Percentiles rank a stretch among this genome's conserved stretches.
Evolutionary conservation across 2,797 vertebrate genomes (phyloP).

Genomic region (Sebastes minor): DNA sequence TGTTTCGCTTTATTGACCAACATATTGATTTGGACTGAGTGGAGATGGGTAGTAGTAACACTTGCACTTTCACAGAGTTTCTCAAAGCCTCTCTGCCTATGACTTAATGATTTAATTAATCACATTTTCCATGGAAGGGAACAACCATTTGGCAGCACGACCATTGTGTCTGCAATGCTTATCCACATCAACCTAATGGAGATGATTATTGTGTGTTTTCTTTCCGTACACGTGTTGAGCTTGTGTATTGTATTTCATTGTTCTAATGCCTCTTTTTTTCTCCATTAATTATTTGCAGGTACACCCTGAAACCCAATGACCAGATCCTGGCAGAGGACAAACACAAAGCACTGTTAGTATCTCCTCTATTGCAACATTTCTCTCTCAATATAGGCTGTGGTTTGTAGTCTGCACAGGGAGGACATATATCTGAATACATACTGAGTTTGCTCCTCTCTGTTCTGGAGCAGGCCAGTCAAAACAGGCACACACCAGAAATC

Average conservation of each 20-base stretch:
- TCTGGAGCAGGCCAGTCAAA: constrained; percentile 57
- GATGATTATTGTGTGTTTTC: no score
- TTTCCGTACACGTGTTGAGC: no score
- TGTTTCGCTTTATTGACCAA: neutral
- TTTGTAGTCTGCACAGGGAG: constrained; percentile 1
- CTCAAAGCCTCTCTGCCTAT: neutral
- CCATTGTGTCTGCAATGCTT: neutral
- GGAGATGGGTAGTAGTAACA: neutral
- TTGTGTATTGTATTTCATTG: no score
- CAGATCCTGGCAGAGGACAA: constrained; percentile 98
- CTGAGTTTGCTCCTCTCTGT: constrained; percentile 25
- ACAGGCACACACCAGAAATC: constrained; percentile 59
- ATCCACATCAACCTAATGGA: accelerated
- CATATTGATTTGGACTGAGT: neutral
- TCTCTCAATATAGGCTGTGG: neutral
- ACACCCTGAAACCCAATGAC: constrained; percentile 91
- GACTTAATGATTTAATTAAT: neutral
- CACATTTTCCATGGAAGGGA: neutral
- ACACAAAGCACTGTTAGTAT: constrained; percentile 94
- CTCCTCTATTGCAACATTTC: constrained; percentile 3
- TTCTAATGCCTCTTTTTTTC: neutral
- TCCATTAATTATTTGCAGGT: constrained; percentile 75
- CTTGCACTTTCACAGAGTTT: neutral
- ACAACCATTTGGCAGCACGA: neutral
- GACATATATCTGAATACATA: neutral